These are phyloP conservation scores for Drosophila mayaguana DNA, from an alignment of 2,888 invertebrate species.

Conservation along the genomic window DNA sequence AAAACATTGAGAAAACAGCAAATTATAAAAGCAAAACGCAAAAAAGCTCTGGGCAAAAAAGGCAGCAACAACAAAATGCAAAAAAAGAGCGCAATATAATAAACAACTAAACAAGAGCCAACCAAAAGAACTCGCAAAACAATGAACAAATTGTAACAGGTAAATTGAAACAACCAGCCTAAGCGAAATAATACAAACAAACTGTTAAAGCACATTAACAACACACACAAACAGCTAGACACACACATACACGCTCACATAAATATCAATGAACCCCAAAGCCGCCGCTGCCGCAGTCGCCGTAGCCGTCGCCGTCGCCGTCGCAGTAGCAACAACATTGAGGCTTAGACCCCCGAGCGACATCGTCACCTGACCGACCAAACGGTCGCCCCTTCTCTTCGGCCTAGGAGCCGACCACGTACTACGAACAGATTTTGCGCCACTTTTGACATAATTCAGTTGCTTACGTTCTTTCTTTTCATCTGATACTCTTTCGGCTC, in stretches of 20 bases:
- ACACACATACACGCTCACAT: neutral
- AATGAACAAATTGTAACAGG: conserved; percentile 69
- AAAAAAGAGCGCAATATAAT: conserved; percentile 43
- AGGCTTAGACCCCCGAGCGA: conserved; percentile 37
- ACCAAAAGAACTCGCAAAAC: conserved; percentile 42
- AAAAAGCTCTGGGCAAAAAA: conserved; percentile 40
- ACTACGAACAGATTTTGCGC: conserved; percentile 67
- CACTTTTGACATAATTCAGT: conserved; percentile 73
- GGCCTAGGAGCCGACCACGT: conserved; percentile 22
- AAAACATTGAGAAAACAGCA: conserved; percentile 45
- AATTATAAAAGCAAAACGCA: conserved; percentile 60
- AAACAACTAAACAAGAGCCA: conserved; percentile 14
- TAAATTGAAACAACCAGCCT: conserved; percentile 54
- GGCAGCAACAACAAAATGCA: conserved; percentile 33
- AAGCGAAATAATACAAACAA: conserved; percentile 28
- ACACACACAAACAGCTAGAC: neutral
- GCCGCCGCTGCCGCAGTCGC: neutral
- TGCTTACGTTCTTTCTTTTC: conserved; percentile 30
- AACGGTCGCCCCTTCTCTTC: conserved; percentile 3
- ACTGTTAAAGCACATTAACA: conserved; percentile 26
- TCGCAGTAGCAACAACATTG: conserved; percentile 6
- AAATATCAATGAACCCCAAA: conserved; percentile 74
- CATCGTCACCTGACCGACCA: conserved; percentile 6
- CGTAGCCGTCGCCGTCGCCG: neutral
- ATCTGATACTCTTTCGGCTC: conserved; percentile 35